A percentile compares a stretch with the other conserved stretches of the same genome.
phyloP scores from a whole-genome alignment of 2,113 vertebrate species.

The Channa maculata region DNA sequence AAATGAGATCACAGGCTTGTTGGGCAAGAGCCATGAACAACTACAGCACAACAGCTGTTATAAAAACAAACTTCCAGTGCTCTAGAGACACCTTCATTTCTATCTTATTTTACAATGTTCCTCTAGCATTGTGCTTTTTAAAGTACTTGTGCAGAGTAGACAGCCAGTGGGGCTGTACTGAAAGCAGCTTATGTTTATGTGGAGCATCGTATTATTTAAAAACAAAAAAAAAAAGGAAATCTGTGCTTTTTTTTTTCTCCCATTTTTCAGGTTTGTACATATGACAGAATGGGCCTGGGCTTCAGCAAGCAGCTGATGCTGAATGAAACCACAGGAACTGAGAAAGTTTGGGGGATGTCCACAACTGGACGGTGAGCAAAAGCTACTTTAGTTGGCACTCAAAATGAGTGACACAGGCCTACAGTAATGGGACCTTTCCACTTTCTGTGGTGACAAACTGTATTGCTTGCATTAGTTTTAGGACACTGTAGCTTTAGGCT shows the following conservation, averaged over 20 bases:
- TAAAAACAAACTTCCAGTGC: conserved; percentile 22
- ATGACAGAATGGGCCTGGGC: conserved; percentile 85
- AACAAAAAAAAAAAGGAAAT: not conserved
- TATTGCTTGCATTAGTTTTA: not conserved
- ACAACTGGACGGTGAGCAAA: conserved; percentile 82
- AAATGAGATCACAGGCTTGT: conserved; percentile 66
- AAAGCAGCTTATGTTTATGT: conserved; percentile 14
- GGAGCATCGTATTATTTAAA: conserved; percentile 6
- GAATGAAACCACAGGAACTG: conserved; percentile 82
- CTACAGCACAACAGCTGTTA: conserved; percentile 27
- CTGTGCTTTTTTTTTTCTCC: conserved; percentile 35
- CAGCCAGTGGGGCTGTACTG: not conserved
- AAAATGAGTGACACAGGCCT: not conserved
- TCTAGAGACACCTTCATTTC: conserved; percentile 1
- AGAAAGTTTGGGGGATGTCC: conserved; percentile 83
- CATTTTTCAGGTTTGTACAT: conserved; percentile 81
- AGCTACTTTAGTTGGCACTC: not conserved
- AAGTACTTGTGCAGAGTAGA: not conserved
- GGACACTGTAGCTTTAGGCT: not conserved
- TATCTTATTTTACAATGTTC: conserved; percentile 4
- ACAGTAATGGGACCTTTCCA: not conserved
- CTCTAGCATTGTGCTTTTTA: conserved; percentile 25
- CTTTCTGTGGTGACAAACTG: conserved; percentile 1
- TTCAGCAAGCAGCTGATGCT: conserved; percentile 82
- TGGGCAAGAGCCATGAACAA: conserved; percentile 24